phyloP scores from a whole-genome alignment of 2,113 vertebrate species.

The Festucalex cinctus region DNA sequence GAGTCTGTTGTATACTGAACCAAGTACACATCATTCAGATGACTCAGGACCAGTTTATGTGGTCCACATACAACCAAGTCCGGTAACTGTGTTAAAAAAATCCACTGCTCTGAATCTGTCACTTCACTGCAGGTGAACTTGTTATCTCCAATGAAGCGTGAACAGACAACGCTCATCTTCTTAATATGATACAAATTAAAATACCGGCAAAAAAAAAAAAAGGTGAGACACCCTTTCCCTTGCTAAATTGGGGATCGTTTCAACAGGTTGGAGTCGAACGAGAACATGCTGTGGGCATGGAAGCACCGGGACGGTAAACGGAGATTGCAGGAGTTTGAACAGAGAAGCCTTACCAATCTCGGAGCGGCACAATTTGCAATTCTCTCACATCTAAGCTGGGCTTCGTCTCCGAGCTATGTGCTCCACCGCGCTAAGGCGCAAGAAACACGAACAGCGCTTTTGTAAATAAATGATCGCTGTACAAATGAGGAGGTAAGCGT shows the following conservation, averaged over 20 bases:
- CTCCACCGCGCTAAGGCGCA: slow-evolving; percentile 25
- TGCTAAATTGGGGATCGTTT: slow-evolving; percentile 9
- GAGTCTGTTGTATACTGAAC: background rate
- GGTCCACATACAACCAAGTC: background rate
- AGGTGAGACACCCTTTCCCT: background rate
- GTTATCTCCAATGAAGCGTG: background rate
- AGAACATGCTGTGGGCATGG: slow-evolving; percentile 13
- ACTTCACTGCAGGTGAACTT: slow-evolving; percentile 24
- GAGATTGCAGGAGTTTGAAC: slow-evolving; percentile 34
- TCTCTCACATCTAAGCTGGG: slow-evolving; percentile 48
- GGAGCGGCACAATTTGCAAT: slow-evolving; percentile 48
- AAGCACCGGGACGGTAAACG: slow-evolving; percentile 6
- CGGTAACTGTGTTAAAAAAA: background rate
- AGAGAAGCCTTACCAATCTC: slow-evolving; percentile 32
- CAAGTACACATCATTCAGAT: background rate
- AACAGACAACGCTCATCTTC: background rate
- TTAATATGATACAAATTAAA: background rate
- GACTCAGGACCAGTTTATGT: background rate
- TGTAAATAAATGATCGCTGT: slow-evolving; percentile 42
- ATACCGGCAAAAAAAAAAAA: background rate
- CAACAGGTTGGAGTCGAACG: slow-evolving; percentile 48
- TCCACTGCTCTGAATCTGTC: slow-evolving; percentile 4
- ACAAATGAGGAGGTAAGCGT: slow-evolving; percentile 9
- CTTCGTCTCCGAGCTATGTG: slow-evolving; percentile 39
- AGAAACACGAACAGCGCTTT: slow-evolving; percentile 19